A percentile compares a stretch with the other conserved stretches of the same genome.
These are phyloP conservation scores for Microctonus brassicae DNA, from an alignment of 2,888 invertebrate species.

Conservation along the genomic window DNA sequence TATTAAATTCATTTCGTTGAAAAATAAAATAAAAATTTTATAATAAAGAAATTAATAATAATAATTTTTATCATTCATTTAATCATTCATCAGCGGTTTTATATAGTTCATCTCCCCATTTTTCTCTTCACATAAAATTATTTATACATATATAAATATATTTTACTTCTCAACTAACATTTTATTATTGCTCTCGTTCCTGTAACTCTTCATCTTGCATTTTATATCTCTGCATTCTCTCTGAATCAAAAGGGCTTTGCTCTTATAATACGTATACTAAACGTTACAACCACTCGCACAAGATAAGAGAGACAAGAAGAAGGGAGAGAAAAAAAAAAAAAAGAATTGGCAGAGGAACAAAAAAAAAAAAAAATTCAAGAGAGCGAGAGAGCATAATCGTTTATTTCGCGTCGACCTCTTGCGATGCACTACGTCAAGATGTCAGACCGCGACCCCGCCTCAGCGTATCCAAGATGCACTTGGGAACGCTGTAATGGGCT, in stretches of 20 bases:
- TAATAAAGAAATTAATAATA: too few relatives aligned
- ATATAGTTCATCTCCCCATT: not conserved
- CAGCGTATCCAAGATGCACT: conserved; percentile 63
- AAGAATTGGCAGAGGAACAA: conserved; percentile 16
- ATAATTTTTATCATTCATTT: too few relatives aligned
- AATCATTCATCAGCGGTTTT: not conserved
- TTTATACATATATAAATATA: too few relatives aligned
- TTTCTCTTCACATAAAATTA: too few relatives aligned
- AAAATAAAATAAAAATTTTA: too few relatives aligned
- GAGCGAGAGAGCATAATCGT: conserved; percentile 55
- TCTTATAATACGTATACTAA: too few relatives aligned
- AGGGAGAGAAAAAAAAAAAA: conserved; percentile 17
- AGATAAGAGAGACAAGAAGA: conserved; percentile 17
- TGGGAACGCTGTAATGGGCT: conserved; percentile 68
- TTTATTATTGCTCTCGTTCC: not conserved
- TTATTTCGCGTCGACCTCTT: conserved; percentile 68
- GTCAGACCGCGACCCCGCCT: conserved; percentile 68
- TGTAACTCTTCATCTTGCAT: not conserved
- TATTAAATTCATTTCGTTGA: not conserved
- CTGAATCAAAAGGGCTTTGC: conserved; percentile 24
- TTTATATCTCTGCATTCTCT: not conserved
- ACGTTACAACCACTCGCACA: conserved; percentile 15
- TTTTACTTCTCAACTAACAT: too few relatives aligned
- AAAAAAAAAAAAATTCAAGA: conserved; percentile 33
- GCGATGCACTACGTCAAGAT: conserved; percentile 69